Percentiles rank a stretch among this genome's conserved stretches.
Evolutionary conservation across 2,888 invertebrate genomes (phyloP).

Genomic region (Drosophila eohydei): DNA sequence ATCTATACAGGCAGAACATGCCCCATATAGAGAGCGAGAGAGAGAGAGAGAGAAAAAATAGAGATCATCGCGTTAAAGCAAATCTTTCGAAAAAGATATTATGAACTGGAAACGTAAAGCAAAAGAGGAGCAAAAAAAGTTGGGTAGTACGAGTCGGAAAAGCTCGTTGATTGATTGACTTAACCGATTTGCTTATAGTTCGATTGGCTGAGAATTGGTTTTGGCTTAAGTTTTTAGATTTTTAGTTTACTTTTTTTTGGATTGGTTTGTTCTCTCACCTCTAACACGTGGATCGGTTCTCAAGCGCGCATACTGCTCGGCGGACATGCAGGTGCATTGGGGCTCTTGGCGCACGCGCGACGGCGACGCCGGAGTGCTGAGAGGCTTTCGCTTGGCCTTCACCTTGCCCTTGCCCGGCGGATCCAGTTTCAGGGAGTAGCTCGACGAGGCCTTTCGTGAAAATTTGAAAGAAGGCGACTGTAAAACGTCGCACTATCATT

Average conservation of each 20-base stretch:
- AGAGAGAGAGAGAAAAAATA: slow-evolving; percentile 5
- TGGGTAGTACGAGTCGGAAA: slow-evolving; percentile 2
- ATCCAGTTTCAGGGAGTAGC: slow-evolving; percentile 97
- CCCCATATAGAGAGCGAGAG: background rate
- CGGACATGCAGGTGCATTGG: slow-evolving; percentile 97
- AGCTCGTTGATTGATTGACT: slow-evolving; percentile 23
- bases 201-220: slow-evolving; percentile 20
- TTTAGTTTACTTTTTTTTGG: slow-evolving; percentile 30
- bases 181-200: slow-evolving; percentile 39
- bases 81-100: slow-evolving; percentile 8
- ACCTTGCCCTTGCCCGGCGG: slow-evolving; percentile 94
- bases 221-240: slow-evolving; percentile 12
- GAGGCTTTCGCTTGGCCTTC: slow-evolving; percentile 94
- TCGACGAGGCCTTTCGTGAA: slow-evolving; percentile 98
- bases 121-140: slow-evolving; percentile 15
- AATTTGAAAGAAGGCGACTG: slow-evolving; percentile 99
- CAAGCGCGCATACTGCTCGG: slow-evolving; percentile 95
- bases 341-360: slow-evolving; percentile 91
- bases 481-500: slow-evolving; percentile 88
- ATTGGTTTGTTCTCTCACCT: slow-evolving; percentile 76
- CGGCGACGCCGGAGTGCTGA: slow-evolving; percentile 97
- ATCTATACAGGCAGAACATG: slow-evolving; percentile 2
- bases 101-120: slow-evolving; percentile 22
- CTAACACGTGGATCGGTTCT: slow-evolving; percentile 86
- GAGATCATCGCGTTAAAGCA: slow-evolving; percentile 19